Evolutionary conservation across 2,113 vertebrate genomes (phyloP).

Genomic region (Clarias macrocephalus): DNA sequence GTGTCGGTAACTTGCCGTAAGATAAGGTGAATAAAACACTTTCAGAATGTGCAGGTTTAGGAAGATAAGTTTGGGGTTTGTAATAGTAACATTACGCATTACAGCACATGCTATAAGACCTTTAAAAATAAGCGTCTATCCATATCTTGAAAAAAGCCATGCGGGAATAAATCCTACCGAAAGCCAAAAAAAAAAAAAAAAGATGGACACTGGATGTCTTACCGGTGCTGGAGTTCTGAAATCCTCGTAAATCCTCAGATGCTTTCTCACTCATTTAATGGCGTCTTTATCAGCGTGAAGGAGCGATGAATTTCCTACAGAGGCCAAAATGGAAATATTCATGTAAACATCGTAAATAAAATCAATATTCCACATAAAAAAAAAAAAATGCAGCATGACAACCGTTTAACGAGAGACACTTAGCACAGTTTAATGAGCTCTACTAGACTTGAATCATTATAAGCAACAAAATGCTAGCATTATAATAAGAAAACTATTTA

Average conservation of each 20-base stretch:
- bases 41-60: not conserved
- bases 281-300: constrained; percentile 46
- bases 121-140: not conserved
- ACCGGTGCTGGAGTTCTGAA: constrained; percentile 54
- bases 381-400: not conserved
- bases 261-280: constrained; percentile 61
- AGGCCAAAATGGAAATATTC: constrained; percentile 14
- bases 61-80: not conserved
- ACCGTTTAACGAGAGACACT: not conserved
- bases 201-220: constrained; percentile 23
- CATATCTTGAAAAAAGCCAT: not conserved
- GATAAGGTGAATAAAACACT: not conserved
- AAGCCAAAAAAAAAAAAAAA: not conserved
- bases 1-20: not conserved
- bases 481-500: not conserved
- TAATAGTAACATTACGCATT: not conserved
- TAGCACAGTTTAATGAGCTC: not conserved
- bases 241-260: constrained; percentile 47
- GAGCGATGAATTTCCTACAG: constrained; percentile 53
- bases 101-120: not conserved
- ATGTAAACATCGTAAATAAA: not conserved
- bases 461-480: not conserved
- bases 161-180: not conserved
- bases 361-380: not conserved
- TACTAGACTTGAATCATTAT: not conserved